phyloP scores from a whole-genome alignment of 1,140 invertebrate species.

The Drosophila quadrilineata region DNA sequence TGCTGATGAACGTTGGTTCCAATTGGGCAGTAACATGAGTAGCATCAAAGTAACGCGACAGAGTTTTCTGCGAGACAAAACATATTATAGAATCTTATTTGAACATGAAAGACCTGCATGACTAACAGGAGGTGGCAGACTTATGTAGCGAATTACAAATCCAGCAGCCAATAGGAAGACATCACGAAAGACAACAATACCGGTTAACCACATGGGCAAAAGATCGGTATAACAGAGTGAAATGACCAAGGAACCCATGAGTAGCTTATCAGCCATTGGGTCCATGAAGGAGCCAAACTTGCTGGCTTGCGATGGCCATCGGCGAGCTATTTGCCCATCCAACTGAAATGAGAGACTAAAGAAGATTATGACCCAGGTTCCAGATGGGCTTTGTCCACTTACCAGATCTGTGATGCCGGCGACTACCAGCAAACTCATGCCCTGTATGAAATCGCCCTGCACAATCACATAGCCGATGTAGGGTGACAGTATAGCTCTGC shows the following conservation, averaged over 20 bases:
- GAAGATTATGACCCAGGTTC: neutral
- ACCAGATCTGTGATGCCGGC: constrained; percentile 94
- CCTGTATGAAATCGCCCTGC: constrained; percentile 87
- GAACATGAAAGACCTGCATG: neutral
- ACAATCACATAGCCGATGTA: constrained; percentile 91
- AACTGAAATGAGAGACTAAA: constrained; percentile 84
- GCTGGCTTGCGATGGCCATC: constrained; percentile 94
- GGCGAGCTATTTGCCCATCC: constrained; percentile 98
- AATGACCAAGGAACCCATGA: constrained; percentile 94
- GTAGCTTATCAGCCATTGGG: constrained; percentile 97
- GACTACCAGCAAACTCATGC: constrained; percentile 87
- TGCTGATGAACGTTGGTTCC: constrained; percentile 94
- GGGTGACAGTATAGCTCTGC: constrained; percentile 92
- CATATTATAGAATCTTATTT: neutral
- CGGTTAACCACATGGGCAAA: constrained; percentile 93
- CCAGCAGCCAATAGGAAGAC: constrained; percentile 89
- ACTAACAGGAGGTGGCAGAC: constrained; percentile 93
- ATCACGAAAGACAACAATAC: constrained; percentile 92
- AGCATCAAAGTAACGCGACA: constrained; percentile 94
- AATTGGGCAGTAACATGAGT: constrained; percentile 94
- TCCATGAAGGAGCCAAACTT: constrained; percentile 97
- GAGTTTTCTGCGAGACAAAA: constrained; percentile 86
- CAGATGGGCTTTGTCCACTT: constrained; percentile 71
- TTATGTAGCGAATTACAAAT: constrained; percentile 94
- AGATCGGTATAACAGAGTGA: constrained; percentile 92